Base-by-base conservation (phyloP, 2,888 invertebrate species). In the Dolomedes plantarius region DNA sequence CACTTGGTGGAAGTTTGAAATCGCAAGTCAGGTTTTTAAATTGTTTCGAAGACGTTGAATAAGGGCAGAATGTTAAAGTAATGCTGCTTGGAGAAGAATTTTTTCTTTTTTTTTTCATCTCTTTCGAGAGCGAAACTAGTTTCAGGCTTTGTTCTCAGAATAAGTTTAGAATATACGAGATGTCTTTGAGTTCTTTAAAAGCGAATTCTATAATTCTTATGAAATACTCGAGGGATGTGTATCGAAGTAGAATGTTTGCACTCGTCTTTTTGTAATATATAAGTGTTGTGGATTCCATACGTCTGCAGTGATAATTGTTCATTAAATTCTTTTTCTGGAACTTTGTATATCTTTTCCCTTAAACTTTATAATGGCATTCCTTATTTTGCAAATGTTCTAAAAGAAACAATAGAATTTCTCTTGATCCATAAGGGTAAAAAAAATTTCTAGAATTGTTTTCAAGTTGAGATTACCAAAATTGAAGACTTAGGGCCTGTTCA, bases 31-130 rank as follows among this genome's bases (percentile, higher is more conserved):
- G 16, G 56, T 56, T 56, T 23, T 56, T 56, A 56, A 56, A 56
- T 56, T 56, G 56, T 56, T 56, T 56, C 56, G 56, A 23, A 56
- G 56, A 56, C 23, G 56, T 56, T 56, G 56, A 56, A 56, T 56
- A 23, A 56, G 23, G 56, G 23, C 23, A 11, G 23, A 23, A 56
- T 23, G 56, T 56, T 23, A 56, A 56, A 56, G 56, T 23, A 23
- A 23, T 3, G 23, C 56, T 56, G 56, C 56, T 56, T 23, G 23
- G 5, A 56, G 23, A 3, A 6, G 2, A 16, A 9, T 46, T 46
- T 46, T 46, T 13, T 46, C 46, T 56, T 5, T 23, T 56, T 56
- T 23, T 23, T 56, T 23, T 5, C 5, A 2, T 1, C 56, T 23
- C 11, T 23, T 56, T 23, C 23, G 56, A 56, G 23, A 56, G 19